A percentile compares a stretch with the other conserved stretches of the same genome.
Conservation (phyloP, 2,113 vertebrate species). For the Fregata magnificens region DNA sequence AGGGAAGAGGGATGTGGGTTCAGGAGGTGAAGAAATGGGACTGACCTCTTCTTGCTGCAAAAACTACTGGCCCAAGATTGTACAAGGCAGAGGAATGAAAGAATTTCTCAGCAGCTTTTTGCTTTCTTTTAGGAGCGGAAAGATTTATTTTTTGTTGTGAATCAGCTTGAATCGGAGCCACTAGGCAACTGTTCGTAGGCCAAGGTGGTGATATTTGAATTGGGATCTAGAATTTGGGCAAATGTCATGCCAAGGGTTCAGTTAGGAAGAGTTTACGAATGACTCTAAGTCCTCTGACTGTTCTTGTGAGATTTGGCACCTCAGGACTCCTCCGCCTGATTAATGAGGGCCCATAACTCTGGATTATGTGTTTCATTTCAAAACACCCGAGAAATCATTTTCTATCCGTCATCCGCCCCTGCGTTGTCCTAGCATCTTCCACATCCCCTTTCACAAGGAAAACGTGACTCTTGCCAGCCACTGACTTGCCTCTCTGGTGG, state of each 20-base stretch:
- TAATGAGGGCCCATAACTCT: constrained; percentile 29
- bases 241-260: neutral
- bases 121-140: neutral
- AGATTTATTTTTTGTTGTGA: constrained; percentile 32
- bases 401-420: neutral
- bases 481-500: neutral
- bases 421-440: neutral
- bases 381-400: neutral
- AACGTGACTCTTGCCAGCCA: neutral
- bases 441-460: neutral
- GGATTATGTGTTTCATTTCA: constrained; percentile 29
- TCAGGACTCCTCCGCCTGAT: neutral
- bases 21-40: neutral
- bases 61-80: neutral
- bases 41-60: neutral
- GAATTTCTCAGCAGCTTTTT: neutral
- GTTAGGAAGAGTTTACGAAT: neutral
- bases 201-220: neutral
- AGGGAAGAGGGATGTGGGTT: neutral
- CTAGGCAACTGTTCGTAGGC: neutral
- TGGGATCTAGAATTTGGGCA: neutral
- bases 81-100: neutral
- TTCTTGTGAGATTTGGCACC: neutral
- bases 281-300: neutral
- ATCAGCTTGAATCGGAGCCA: neutral